These are phyloP conservation scores for Phrynocephalus versicolor DNA, from an alignment of 2,113 vertebrate species.

Conservation along the genomic window DNA sequence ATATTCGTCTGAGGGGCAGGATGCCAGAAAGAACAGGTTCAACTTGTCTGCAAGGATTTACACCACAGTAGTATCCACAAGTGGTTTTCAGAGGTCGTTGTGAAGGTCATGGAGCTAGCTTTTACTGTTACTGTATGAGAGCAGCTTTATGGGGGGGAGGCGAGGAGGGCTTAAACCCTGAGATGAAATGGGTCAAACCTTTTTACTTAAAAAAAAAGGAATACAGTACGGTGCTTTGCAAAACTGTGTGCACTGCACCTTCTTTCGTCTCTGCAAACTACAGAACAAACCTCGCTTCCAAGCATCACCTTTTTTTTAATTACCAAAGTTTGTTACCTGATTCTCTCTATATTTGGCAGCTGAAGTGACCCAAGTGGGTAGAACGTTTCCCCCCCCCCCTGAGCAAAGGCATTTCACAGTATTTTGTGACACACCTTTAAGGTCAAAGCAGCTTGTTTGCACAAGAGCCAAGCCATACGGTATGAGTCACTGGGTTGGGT, in stretches of 20 bases:
- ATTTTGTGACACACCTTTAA: neutral
- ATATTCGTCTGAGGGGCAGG: conserved; percentile 77
- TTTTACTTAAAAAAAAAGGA: neutral
- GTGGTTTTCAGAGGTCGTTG: conserved; percentile 81
- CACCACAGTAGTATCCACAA: conserved; percentile 80
- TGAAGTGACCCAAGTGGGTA: neutral
- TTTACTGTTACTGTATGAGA: conserved; percentile 53
- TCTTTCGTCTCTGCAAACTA: neutral
- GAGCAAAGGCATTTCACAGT: neutral
- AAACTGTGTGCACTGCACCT: neutral
- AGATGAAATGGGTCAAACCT: conserved; percentile 41
- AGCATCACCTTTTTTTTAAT: neutral
- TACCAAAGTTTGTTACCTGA: neutral
- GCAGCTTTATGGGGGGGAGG: conserved; percentile 56
- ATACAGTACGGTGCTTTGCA: conserved; percentile 16
- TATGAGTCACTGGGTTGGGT: neutral
- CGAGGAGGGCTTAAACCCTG: conserved; percentile 39
- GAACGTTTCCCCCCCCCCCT: neutral
- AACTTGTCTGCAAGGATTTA: conserved; percentile 86
- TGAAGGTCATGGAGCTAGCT: conserved; percentile 75
- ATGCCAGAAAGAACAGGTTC: conserved; percentile 87
- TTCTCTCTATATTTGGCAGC: neutral
- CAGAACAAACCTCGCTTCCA: neutral
- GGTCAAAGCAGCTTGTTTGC: neutral
- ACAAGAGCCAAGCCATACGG: neutral